A percentile compares a stretch with the other conserved stretches of the same genome.
Conservation (phyloP, 1,140 invertebrate genomes). For the Copidosoma floridanum region DNA sequence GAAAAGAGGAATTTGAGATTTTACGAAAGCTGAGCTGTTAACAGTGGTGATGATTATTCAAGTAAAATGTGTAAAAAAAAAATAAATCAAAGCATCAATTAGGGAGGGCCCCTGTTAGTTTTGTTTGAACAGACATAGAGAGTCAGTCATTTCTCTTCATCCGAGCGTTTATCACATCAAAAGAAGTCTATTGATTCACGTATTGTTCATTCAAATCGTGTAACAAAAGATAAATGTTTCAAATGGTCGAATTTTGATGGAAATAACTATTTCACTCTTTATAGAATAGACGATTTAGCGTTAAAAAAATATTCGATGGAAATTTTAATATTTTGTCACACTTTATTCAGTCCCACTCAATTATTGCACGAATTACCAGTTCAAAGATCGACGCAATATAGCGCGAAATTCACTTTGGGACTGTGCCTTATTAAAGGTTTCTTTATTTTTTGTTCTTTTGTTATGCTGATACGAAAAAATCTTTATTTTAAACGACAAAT, state of each 20-base stretch:
- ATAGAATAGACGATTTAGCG: conserved; percentile 2
- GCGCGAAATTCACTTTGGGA: conserved; percentile 21
- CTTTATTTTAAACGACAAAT: too few relatives aligned
- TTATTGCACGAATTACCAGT: conserved; percentile 8
- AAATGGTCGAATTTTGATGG: not conserved
- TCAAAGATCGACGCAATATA: not conserved
- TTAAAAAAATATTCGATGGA: conserved; percentile 1
- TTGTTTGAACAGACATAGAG: not conserved
- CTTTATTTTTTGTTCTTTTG: too few relatives aligned
- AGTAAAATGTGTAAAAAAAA: not conserved
- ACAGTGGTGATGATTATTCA: too few relatives aligned
- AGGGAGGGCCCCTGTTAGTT: not conserved
- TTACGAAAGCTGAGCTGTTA: too few relatives aligned
- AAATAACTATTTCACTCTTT: conserved; percentile 21
- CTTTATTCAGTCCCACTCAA: conserved; percentile 11
- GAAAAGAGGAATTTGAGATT: too few relatives aligned
- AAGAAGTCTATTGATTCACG: conserved; percentile 2
- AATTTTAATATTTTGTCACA: conserved; percentile 17
- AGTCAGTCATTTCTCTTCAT: not conserved
- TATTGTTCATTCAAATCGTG: too few relatives aligned
- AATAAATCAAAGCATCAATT: not conserved
- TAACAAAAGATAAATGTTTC: too few relatives aligned
- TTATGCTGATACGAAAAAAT: too few relatives aligned
- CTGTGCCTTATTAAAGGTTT: conserved; percentile 33
- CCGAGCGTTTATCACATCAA: not conserved